Percentiles rank a stretch among this genome's conserved stretches.
These are phyloP conservation scores for Ceraclea dissimilis DNA, from an alignment of 2,888 invertebrate genomes.

Conservation along the genomic window DNA sequence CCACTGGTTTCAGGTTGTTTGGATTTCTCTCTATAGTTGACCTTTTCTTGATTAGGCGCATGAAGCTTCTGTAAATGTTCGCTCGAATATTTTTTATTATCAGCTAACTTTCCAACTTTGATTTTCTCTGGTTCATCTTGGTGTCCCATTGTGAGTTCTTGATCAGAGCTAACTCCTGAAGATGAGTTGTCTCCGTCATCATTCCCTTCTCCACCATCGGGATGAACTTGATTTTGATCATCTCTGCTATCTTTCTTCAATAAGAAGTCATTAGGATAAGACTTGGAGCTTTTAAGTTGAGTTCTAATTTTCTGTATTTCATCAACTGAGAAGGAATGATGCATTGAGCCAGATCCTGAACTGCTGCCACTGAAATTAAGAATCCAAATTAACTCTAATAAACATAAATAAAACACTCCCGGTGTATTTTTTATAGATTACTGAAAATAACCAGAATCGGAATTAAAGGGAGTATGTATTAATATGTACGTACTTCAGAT, in stretches of 20 bases:
- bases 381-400: too few relatives aligned
- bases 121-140: conserved; percentile 33
- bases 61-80: conserved; percentile 31
- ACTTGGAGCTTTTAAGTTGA: conserved; percentile 77
- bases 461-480: too few relatives aligned
- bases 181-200: conserved; percentile 86
- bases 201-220: conserved; percentile 34
- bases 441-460: too few relatives aligned
- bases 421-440: too few relatives aligned
- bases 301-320: conserved; percentile 83
- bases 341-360: conserved; percentile 67
- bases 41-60: conserved; percentile 30
- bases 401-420: too few relatives aligned
- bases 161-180: conserved; percentile 82
- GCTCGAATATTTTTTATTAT: conserved; percentile 21
- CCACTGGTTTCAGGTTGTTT: conserved; percentile 24
- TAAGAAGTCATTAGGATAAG: conserved; percentile 76
- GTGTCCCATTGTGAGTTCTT: conserved; percentile 57
- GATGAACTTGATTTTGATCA: conserved; percentile 27
- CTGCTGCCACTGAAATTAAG: conserved; percentile 58
- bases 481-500: too few relatives aligned
- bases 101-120: conserved; percentile 17
- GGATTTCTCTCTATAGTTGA: conserved; percentile 24
- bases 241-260: conserved; percentile 41
- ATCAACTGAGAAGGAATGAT: conserved; percentile 81